Conservation (phyloP, 2,888 invertebrate species). For the Dasysyrphus tricinctus region DNA sequence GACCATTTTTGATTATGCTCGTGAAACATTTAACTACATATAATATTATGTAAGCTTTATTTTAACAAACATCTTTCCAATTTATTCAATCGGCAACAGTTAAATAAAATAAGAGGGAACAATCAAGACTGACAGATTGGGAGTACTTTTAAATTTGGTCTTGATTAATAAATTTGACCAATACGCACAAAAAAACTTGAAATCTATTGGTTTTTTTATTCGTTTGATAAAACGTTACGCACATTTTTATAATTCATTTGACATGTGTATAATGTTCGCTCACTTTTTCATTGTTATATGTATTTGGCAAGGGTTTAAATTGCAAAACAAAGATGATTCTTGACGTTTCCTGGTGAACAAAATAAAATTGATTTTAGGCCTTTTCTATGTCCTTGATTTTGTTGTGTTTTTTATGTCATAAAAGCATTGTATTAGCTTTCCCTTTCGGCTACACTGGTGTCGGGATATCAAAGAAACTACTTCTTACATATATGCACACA, state of each 20-base stretch:
- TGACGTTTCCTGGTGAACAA: slow-evolving; percentile 25
- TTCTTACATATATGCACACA: not conserved
- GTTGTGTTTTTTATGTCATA: not conserved
- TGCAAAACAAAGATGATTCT: not conserved
- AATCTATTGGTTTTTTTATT: not conserved
- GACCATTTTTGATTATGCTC: not conserved
- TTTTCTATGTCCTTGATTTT: slow-evolving; percentile 1
- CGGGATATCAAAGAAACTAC: not conserved
- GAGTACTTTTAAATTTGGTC: slow-evolving; percentile 1
- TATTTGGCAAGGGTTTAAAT: not conserved
- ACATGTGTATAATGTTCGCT: not conserved
- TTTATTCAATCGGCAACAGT: not conserved
- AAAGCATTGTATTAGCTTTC: not conserved
- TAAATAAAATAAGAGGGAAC: not conserved
- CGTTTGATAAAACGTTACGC: slow-evolving; percentile 1
- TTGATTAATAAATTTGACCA: not conserved
- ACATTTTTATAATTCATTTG: slow-evolving; percentile 18
- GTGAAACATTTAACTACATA: not conserved
- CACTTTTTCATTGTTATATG: not conserved
- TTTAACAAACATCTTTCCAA: not conserved
- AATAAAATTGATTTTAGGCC: not conserved
- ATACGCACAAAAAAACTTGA: not conserved
- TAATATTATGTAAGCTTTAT: not conserved
- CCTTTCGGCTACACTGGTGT: not conserved
- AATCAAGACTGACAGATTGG: slow-evolving; percentile 14